These are phyloP conservation scores for Ctenoplectra terminalis DNA, from an alignment of 1,140 invertebrate species.

Conservation along the genomic window DNA sequence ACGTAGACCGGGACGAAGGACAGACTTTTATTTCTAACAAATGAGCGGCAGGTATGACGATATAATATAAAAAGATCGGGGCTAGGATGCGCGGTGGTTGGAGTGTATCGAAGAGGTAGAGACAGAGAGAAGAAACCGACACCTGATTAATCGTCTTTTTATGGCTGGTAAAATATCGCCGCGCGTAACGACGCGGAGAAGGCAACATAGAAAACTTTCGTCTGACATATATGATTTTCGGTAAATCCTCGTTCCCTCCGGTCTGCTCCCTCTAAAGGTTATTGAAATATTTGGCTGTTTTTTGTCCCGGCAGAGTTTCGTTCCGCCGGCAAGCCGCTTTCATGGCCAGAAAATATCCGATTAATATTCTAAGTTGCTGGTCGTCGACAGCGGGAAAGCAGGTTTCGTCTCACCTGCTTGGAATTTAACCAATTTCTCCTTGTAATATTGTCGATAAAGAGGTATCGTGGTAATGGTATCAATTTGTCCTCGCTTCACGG, in stretches of 20 bases:
- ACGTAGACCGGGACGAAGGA: not conserved
- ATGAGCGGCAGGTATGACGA: slow-evolving; percentile 59
- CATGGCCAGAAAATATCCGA: not conserved
- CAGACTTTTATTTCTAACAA: slow-evolving; percentile 68
- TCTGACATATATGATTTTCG: slow-evolving; percentile 43
- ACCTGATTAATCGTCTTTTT: slow-evolving; percentile 71
- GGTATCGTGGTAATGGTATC: slow-evolving; percentile 22
- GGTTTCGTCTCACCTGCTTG: not conserved
- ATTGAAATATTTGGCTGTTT: slow-evolving; percentile 46
- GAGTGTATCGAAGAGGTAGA: not conserved
- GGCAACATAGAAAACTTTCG: slow-evolving; percentile 40
- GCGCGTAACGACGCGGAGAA: slow-evolving; percentile 34
- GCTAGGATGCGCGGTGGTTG: not conserved
- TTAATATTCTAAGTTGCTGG: not conserved
- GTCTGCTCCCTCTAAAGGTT: not conserved
- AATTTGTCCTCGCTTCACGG: slow-evolving; percentile 22
- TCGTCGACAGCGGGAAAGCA: not conserved
- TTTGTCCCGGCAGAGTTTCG: not conserved
- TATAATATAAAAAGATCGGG: slow-evolving; percentile 67
- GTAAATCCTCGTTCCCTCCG: slow-evolving; percentile 18
- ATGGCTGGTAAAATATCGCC: slow-evolving; percentile 65
- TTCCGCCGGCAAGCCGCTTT: not conserved
- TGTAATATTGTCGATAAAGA: not conserved
- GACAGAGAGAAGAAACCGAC: not conserved
- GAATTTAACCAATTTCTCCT: not conserved